Evolutionary conservation across 23 tunicate genomes (phyloP), one percentile per base, ranked within the genome.

Genomic region (Styela clava): DNA sequence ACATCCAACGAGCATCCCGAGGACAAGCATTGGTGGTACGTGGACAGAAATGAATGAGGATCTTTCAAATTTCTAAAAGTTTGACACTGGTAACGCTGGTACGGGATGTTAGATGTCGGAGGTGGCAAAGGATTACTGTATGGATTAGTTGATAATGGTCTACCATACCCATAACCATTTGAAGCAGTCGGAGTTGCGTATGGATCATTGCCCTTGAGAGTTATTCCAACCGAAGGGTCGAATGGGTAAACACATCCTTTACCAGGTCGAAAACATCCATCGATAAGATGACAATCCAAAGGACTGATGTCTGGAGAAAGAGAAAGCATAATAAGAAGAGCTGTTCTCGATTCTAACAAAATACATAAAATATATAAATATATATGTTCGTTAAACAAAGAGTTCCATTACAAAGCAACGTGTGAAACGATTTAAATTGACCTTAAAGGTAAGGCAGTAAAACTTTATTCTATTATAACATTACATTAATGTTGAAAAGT

Each of bases 161-260:
- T n/a, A 30, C 64, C 29, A 33, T 2, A 26, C n/a, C 72, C 69
- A 26, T 69, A 22, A 35, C 27, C 61, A 44, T 31, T 33, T 73
- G 24, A 35, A 63, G 22, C 2, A 16, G 61, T 25, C 7, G 61
- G 62, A 5, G 52, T 21, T 2, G 44, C 29, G 31, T 77, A 21
- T 20, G 51, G 69, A 31, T 72, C 24, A 24, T 72, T 79, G 2
- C 79, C 2, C 24, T 61, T 80, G 26, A 36, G 35, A 51, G 25
- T 79, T 18, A 86, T 32, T 76, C 81, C 81, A 23, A 78, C 79
- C 9, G 69, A 24, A 20, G 73, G 44, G 32, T 24, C 63, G 62
- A 64, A 63, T 19, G 92, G 87, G 56, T 88, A 88, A 62, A 67
- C 71, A 69, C 92, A 88, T 35, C 69, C 79, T 34, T 68, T 63